Conservation (phyloP, 2,797 vertebrate genomes). For the Phaenicophaeus curvirostris region DNA sequence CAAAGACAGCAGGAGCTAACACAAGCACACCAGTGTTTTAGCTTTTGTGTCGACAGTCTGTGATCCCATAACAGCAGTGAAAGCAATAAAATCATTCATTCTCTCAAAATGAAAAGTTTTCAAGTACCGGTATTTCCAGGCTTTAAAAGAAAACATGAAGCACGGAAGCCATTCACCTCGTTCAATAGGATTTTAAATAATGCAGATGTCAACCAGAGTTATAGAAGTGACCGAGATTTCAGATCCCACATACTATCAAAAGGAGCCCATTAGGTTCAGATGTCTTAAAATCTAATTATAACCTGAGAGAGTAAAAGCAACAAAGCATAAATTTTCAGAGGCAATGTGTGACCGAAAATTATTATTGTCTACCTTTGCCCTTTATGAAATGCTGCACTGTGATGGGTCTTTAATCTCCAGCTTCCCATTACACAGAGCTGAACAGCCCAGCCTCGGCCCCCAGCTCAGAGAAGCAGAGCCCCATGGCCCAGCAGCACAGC, state of each 20-base stretch:
- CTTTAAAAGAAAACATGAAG: constrained; percentile 5
- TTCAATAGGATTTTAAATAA: neutral
- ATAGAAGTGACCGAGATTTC: neutral
- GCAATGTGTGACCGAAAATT: neutral
- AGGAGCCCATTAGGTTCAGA: neutral
- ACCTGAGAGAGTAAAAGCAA: neutral
- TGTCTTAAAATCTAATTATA: constrained; percentile 36
- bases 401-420: constrained; percentile 36
- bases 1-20: neutral
- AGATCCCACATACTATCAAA: neutral
- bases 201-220: neutral
- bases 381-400: neutral
- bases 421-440: constrained; percentile 79
- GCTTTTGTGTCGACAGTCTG: neutral
- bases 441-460: constrained; percentile 91
- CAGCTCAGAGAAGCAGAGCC: constrained; percentile 95
- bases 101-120: neutral
- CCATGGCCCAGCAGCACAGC: constrained; percentile 91
- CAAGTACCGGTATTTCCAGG: neutral
- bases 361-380: constrained; percentile 14
- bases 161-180: neutral
- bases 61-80: neutral
- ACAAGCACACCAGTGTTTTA: neutral
- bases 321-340: neutral
- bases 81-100: neutral